Evolutionary conservation across 2,113 vertebrate species (phyloP).

Genomic region (Nesoenas mayeri): DNA sequence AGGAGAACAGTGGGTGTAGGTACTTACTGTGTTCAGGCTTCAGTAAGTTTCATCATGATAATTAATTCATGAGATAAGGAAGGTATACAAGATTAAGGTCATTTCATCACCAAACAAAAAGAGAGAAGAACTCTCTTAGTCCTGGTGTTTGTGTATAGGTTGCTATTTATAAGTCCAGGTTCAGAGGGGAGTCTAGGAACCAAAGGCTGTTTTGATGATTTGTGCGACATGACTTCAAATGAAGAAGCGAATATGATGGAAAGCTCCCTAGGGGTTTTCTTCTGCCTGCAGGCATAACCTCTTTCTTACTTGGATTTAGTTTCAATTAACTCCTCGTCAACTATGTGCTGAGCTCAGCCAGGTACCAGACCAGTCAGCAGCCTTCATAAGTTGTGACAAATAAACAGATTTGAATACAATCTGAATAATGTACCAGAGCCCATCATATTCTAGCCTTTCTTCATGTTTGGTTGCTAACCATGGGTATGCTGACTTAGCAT

Average conservation of each 20-base stretch:
- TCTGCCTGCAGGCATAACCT: constrained; percentile 38
- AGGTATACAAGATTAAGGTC: constrained; percentile 39
- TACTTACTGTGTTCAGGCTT: constrained; percentile 10
- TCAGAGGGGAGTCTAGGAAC: constrained; percentile 38
- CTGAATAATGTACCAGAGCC: neutral
- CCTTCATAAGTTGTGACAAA: neutral
- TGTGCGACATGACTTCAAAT: neutral
- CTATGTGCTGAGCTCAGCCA: constrained; percentile 18
- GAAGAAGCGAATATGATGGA: constrained; percentile 40
- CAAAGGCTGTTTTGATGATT: constrained; percentile 42
- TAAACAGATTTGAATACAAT: constrained; percentile 9
- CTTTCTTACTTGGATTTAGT: constrained; percentile 26
- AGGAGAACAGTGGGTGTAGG: neutral
- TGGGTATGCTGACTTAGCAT: neutral
- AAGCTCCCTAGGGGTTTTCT: constrained; percentile 27
- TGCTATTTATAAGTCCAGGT: constrained; percentile 47
- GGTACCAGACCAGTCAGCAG: neutral
- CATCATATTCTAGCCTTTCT: neutral
- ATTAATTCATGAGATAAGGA: constrained; percentile 47
- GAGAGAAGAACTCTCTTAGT: neutral
- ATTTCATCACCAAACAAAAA: constrained; percentile 32
- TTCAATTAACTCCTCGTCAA: constrained; percentile 45
- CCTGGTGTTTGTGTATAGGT: neutral
- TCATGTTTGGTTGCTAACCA: neutral
- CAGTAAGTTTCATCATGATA: constrained; percentile 30